These are phyloP conservation scores for Dinoponera quadriceps DNA, from an alignment of 1,140 invertebrate genomes.

Conservation along the genomic window DNA sequence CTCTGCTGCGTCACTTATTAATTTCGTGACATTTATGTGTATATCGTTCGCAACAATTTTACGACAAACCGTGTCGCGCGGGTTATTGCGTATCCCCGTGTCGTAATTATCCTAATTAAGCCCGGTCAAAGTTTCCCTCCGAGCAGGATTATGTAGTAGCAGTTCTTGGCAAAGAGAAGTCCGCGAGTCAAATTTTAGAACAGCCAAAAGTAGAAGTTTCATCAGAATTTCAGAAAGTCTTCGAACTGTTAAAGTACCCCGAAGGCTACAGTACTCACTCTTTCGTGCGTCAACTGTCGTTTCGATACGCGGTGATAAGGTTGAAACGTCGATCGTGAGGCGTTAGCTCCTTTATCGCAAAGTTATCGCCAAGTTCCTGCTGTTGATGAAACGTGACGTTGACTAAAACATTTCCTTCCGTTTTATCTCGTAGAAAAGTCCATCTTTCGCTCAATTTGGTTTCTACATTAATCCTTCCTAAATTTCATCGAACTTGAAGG, in stretches of 20 bases:
- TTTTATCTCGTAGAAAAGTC: slow-evolving; percentile 32
- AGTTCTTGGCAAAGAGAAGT: slow-evolving; percentile 1
- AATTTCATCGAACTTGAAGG: no score
- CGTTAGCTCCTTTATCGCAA: slow-evolving; percentile 34
- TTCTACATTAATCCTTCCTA: no score
- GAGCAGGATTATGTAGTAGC: background rate
- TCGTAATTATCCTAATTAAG: background rate
- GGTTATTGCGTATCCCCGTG: background rate
- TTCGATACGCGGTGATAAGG: slow-evolving; percentile 36
- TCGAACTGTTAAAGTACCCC: background rate
- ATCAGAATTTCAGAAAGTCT: no score
- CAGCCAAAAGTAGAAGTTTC: no score
- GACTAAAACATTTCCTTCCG: slow-evolving; percentile 54
- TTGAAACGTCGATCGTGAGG: slow-evolving; percentile 17
- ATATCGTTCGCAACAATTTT: no score
- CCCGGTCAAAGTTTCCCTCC: background rate
- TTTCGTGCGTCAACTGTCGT: slow-evolving; percentile 30
- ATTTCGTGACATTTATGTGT: no score
- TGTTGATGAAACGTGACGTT: slow-evolving; percentile 56
- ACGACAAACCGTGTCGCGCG: no score
- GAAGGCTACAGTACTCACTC: background rate
- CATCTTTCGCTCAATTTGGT: slow-evolving; percentile 5
- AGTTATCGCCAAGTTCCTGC: slow-evolving; percentile 40
- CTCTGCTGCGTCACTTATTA: no score
- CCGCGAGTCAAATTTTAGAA: slow-evolving; percentile 19